Evolutionary conservation across 2,888 invertebrate species (phyloP).

Genomic region (Nomada goodeniana): DNA sequence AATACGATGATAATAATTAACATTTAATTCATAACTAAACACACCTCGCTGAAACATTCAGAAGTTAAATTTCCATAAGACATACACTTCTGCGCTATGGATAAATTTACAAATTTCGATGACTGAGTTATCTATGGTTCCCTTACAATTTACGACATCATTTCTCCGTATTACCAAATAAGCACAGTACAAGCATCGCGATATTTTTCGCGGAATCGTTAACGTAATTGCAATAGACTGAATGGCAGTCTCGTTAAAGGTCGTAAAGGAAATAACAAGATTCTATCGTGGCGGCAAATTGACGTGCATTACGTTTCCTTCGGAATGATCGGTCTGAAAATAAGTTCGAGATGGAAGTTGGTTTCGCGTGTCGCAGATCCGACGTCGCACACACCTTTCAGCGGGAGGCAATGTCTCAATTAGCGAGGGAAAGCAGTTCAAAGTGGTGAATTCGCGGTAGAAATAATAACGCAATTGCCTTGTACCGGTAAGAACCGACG

Average conservation of each 20-base stretch:
- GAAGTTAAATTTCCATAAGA: too few species aligned
- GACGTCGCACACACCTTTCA: conserved; percentile 17
- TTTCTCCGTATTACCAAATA: too few species aligned
- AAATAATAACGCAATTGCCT: conserved; percentile 33
- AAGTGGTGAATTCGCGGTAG: conserved; percentile 14
- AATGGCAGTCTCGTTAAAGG: conserved; percentile 30
- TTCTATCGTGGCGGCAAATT: conserved; percentile 38
- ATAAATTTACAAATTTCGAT: too few species aligned
- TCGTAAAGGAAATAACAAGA: conserved; percentile 21
- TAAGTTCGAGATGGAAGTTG: conserved; percentile 35
- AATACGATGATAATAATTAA: too few species aligned
- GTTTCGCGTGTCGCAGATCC: conserved; percentile 34
- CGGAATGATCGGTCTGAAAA: conserved; percentile 24
- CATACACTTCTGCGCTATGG: too few species aligned
- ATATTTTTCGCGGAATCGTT: not conserved
- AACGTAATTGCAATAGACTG: not conserved
- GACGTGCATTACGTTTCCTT: conserved; percentile 34
- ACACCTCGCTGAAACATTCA: too few species aligned
- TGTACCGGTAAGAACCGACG: conserved; percentile 20
- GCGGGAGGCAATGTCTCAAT: conserved; percentile 48
- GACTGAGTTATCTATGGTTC: too few species aligned
- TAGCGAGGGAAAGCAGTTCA: conserved; percentile 29
- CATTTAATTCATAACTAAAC: too few species aligned
- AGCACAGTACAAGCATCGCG: not conserved
- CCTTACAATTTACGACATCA: not conserved